Conservation (phyloP, 1,140 invertebrate species). For the Lasioglossum baleicum region DNA sequence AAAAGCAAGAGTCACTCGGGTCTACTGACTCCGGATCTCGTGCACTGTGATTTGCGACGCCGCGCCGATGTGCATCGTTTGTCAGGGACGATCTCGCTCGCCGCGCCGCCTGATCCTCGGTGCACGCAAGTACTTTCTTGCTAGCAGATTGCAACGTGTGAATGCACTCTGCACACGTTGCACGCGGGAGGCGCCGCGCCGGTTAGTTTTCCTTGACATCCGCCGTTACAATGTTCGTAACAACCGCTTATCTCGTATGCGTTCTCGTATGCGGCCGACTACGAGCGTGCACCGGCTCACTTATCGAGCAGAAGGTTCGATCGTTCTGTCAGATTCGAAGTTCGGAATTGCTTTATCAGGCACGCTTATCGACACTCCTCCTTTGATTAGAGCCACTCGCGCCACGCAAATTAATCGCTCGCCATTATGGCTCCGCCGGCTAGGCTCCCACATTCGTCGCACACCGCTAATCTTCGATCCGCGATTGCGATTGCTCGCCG, state of each 20-base stretch:
- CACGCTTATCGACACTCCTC: neutral
- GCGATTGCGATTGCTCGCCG: no score
- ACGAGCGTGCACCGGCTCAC: neutral
- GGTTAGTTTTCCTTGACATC: conserved; percentile 67
- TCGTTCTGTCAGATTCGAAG: neutral
- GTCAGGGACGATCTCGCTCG: neutral
- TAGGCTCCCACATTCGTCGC: neutral
- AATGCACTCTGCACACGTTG: neutral
- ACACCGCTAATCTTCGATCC: no score
- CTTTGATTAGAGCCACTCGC: no score
- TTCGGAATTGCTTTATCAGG: neutral
- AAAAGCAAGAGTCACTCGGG: no score
- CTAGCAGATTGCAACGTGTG: neutral
- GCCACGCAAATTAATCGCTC: neutral
- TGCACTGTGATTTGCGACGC: neutral
- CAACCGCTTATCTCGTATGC: conserved; percentile 24
- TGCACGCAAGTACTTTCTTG: neutral
- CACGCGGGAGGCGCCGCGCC: conserved; percentile 31
- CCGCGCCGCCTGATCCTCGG: neutral
- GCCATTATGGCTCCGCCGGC: neutral
- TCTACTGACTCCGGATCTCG: neutral
- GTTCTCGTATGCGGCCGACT: neutral
- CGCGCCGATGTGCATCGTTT: neutral
- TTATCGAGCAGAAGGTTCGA: neutral
- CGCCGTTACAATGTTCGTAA: conserved; percentile 60